phyloP scores from a whole-genome alignment of 2,888 invertebrate genomes.

The Anagyrus pseudococci region DNA sequence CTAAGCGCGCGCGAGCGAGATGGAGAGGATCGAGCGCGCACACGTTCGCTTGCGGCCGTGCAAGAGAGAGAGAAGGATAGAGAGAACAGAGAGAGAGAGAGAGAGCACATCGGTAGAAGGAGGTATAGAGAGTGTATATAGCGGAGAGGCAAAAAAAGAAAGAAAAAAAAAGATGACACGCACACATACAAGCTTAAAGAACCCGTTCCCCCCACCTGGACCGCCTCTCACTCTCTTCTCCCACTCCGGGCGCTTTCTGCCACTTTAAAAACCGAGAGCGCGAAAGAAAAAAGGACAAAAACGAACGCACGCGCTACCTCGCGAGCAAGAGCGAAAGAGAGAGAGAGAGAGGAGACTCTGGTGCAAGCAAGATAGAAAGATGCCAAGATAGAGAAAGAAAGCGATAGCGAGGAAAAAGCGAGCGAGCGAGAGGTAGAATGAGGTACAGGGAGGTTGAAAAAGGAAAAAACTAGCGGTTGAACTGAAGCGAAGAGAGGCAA shows the following conservation, averaged over 20 bases:
- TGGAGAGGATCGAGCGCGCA: neutral
- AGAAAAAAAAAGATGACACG: slow-evolving; percentile 21
- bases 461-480: slow-evolving; percentile 37
- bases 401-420: slow-evolving; percentile 19
- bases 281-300: slow-evolving; percentile 15
- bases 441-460: too few relatives aligned
- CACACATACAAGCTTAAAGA: slow-evolving; percentile 4
- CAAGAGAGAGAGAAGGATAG: neutral
- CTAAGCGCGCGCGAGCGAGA: neutral
- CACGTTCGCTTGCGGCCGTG: too few relatives aligned
- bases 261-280: slow-evolving; percentile 24
- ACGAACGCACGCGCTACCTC: slow-evolving; percentile 21
- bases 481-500: slow-evolving; percentile 52
- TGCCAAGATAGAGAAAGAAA: slow-evolving; percentile 3
- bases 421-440: too few relatives aligned
- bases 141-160: slow-evolving; percentile 21
- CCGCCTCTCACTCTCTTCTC: slow-evolving; percentile 17
- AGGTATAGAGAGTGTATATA: too few relatives aligned
- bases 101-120: too few relatives aligned
- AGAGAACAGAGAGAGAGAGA: neutral
- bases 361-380: slow-evolving; percentile 7
- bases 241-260: neutral
- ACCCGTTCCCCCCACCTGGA: slow-evolving; percentile 29
- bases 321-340: slow-evolving; percentile 11
- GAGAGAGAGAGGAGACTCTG: too few relatives aligned